These are phyloP conservation scores for Crioceris asparagi DNA, from an alignment of 2,888 invertebrate species.

Conservation along the genomic window DNA sequence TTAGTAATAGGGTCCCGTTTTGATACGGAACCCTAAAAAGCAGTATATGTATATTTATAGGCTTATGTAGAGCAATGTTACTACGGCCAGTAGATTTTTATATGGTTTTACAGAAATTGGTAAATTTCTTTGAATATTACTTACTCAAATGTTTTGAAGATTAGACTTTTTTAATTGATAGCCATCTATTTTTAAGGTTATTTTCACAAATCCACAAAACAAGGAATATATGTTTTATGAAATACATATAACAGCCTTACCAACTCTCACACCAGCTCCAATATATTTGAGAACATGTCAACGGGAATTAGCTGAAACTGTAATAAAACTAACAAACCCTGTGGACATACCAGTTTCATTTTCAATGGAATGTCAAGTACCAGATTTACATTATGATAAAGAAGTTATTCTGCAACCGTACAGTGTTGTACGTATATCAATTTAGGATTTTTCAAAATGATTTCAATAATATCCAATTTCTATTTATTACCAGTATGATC, in stretches of 20 bases:
- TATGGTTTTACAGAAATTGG: too few species aligned
- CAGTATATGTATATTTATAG: too few species aligned
- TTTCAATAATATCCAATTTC: not conserved
- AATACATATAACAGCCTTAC: conserved; percentile 27
- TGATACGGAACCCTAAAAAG: too few species aligned
- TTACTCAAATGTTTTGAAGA: too few species aligned
- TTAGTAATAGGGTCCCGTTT: too few species aligned
- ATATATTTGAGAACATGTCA: conserved; percentile 30
- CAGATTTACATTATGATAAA: conserved; percentile 23
- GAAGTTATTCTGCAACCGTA: conserved; percentile 24
- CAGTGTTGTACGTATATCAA: conserved; percentile 24
- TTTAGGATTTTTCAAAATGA: not conserved
- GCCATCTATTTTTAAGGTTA: conserved; percentile 30
- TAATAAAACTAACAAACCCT: conserved; percentile 32
- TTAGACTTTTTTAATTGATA: too few species aligned
- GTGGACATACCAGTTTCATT: conserved; percentile 28
- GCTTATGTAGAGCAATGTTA: too few species aligned
- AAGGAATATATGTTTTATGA: conserved; percentile 34
- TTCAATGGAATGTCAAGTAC: conserved; percentile 19
- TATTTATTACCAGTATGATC: too few species aligned
- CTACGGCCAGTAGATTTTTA: too few species aligned
- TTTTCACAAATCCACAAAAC: conserved; percentile 31
- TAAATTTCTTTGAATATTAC: too few species aligned
- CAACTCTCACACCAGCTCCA: conserved; percentile 27
- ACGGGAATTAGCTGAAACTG: conserved; percentile 23